phyloP scores from a whole-genome alignment of 1,140 invertebrate genomes.

The Macrotrachela quadricornifera region DNA sequence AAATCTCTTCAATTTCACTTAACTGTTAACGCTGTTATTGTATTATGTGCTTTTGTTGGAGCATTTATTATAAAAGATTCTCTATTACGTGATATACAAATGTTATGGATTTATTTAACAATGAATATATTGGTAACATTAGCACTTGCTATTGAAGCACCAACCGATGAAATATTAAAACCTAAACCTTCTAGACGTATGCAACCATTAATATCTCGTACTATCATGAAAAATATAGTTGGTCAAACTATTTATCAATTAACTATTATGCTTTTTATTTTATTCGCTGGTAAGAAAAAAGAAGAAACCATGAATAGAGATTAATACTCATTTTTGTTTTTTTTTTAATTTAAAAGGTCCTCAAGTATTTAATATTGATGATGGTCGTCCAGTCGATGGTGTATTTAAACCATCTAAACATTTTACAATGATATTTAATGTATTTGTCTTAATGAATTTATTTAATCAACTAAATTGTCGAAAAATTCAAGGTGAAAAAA shows the following conservation, averaged over 20 bases:
- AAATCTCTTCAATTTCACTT: constrained; percentile 99
- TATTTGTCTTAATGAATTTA: constrained; percentile 99
- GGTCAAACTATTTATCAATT: constrained; percentile 92
- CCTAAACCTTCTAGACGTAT: constrained; percentile 93
- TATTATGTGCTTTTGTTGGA: constrained; percentile 91
- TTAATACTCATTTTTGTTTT: not conserved
- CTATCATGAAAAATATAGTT: constrained; percentile 98
- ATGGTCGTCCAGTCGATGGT: constrained; percentile 41
- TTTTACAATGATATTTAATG: constrained; percentile 98
- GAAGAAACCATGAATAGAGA: not conserved
- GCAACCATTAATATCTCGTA: constrained; percentile 87
- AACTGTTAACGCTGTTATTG: constrained; percentile 92
- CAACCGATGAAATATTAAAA: constrained; percentile 70
- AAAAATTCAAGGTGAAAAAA: constrained; percentile 96
- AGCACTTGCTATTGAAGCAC: constrained; percentile 92
- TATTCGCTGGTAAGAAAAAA: constrained; percentile 46
- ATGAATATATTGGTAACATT: constrained; percentile 98
- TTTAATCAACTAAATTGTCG: constrained; percentile 99
- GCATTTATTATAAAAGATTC: constrained; percentile 73
- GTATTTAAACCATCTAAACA: constrained; percentile 55
- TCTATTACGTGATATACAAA: constrained; percentile 73
- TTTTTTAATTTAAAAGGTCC: constrained; percentile 31
- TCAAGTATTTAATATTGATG: constrained; percentile 69
- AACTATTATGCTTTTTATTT: constrained; percentile 69
- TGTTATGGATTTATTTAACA: constrained; percentile 99